A percentile compares a stretch with the other conserved stretches of the same genome.
phyloP scores from a whole-genome alignment of 2,797 vertebrate species.

The Chaunax sp. region DNA sequence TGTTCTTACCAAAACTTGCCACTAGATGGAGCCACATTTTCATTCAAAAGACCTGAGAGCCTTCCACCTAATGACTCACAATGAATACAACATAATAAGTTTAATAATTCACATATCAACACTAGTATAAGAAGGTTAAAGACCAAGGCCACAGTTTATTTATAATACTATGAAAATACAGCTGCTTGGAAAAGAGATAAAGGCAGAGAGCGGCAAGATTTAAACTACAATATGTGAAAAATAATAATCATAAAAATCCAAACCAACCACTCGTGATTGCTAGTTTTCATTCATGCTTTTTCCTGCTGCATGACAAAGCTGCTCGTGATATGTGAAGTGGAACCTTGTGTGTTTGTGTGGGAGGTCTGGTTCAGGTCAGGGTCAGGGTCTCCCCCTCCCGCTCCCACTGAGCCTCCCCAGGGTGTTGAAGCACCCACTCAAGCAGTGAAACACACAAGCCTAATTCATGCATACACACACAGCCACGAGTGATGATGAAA shows the following conservation, averaged over 20 bases:
- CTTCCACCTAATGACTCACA: fast-evolving
- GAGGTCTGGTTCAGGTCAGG: conserved; percentile 24
- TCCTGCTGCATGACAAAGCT: conserved; percentile 3
- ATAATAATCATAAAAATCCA: background rate
- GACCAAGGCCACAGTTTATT: background rate
- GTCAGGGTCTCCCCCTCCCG: conserved; percentile 21
- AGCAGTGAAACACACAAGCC: background rate
- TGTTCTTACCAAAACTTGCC: conserved; percentile 37
- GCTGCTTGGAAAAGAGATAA: background rate
- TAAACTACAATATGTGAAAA: no score
- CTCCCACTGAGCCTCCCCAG: conserved; percentile 2
- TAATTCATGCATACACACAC: conserved; percentile 15
- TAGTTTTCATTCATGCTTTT: background rate
- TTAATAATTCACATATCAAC: conserved; percentile 33
- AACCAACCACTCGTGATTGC: background rate
- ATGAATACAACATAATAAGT: background rate
- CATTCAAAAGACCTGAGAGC: conserved; percentile 25
- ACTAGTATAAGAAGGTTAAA: background rate
- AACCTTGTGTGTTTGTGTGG: background rate
- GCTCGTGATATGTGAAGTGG: background rate
- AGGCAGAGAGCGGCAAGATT: background rate
- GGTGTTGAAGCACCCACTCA: conserved; percentile 8
- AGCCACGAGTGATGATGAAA: background rate
- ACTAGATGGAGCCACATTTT: conserved; percentile 75
- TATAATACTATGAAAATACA: conserved; percentile 15